Evolutionary conservation across 2,113 vertebrate species (phyloP), one percentile per base, ranked within the genome.

Genomic region (Rhynchomys soricoides): DNA sequence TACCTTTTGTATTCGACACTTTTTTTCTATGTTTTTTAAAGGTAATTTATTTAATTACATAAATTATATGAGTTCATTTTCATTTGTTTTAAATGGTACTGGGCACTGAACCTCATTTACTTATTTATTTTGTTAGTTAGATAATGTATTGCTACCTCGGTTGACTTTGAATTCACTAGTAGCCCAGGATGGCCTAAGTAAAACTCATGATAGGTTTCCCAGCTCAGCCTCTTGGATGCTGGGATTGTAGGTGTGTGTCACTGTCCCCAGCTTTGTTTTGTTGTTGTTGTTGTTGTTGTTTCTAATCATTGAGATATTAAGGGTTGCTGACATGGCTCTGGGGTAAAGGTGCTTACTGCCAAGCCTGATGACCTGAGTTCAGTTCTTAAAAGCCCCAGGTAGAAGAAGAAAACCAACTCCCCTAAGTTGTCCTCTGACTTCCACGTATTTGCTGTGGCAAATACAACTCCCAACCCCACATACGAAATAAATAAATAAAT

Each of bases 61-160:
- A 95, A 96, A n/a, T 93, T 48, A 64, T 73, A 79, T 26, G 37
- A 93, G 13, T 70, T 40, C 1, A 55, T 90, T 94, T 93, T 88
- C 48, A 68, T 73, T 66, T 66, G 17, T 21, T 79, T 78, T 37
- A 52, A 16, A 16, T 68, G 52, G 37, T 57, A 22, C 64, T 82
- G 16, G 29, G 66, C 12, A 57, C 12, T 73, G 50, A 45, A 70
- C 26, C 13, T 43, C 31, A n/a, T 50, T 52, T 50, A 73, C 62
- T 73, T 74, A 43, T 83, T 83, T 59, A 26, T 83, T 83, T 73
- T 55, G 37, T 62, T 59, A 37, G 77, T 52, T 81, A 62, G 52
- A 74, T 31, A 52, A 64, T 21, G 22, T 52, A 48, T 91, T n/a
- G 12, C 40, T 78, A 19, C 37, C 40, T 37, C 29, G 37, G 9